Conservation (phyloP, 2,113 vertebrate genomes). For the Amphiprion percula region DNA sequence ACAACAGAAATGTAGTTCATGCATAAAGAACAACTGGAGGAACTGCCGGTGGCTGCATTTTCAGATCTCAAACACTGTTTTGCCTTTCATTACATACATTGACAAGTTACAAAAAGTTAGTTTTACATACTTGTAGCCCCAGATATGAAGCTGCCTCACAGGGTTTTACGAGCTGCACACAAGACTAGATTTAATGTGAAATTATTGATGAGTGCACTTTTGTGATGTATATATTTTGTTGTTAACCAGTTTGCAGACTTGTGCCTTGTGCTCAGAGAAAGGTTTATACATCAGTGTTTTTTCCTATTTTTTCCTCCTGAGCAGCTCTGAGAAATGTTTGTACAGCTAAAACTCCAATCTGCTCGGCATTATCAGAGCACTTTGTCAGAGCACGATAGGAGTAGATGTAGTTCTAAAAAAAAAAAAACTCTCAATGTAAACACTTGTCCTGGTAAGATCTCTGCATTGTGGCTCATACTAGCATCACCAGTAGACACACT, state of each 20-base stretch:
- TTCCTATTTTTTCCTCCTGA: background rate
- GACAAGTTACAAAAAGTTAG: no score
- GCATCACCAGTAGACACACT: constrained; percentile 3
- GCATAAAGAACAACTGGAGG: no score
- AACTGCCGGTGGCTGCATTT: no score
- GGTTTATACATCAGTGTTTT: background rate
- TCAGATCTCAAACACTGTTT: no score
- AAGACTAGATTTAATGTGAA: no score
- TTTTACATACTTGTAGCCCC: no score
- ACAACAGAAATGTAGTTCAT: no score
- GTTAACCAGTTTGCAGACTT: background rate
- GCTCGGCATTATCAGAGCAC: constrained; percentile 40
- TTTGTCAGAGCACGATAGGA: constrained; percentile 36
- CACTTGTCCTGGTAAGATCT: background rate
- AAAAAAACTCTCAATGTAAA: background rate
- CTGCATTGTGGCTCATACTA: background rate
- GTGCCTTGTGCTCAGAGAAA: no score
- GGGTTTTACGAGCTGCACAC: no score
- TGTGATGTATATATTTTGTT: background rate
- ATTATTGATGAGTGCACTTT: no score
- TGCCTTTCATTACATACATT: no score
- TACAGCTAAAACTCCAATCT: constrained; percentile 32
- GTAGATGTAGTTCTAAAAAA: constrained; percentile 9
- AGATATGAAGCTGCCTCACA: no score
- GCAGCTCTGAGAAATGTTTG: constrained; percentile 19